Evolutionary conservation across 2,113 vertebrate genomes (phyloP).

Genomic region (Amblyornis subalaris): DNA sequence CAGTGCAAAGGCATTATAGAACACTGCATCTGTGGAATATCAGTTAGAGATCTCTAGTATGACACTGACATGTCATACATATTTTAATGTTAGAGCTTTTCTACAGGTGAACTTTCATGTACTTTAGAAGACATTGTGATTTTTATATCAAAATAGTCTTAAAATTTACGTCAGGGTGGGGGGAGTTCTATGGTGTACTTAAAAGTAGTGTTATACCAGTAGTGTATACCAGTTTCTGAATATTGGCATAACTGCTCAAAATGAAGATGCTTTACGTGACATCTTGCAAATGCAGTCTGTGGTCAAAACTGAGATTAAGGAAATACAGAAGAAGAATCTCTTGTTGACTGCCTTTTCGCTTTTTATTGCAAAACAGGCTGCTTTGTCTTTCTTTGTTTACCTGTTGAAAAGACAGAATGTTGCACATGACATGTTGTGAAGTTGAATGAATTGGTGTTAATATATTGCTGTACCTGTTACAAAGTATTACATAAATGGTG

Average conservation of each 20-base stretch:
- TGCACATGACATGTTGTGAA: not conserved
- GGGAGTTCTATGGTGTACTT: rapidly evolving
- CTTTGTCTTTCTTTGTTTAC: not conserved
- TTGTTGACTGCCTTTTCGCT: not conserved
- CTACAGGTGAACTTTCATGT: not conserved
- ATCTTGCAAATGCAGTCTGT: not conserved
- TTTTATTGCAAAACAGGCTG: not conserved
- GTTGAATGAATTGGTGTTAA: not conserved
- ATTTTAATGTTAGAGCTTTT: not conserved
- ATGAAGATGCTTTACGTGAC: not conserved
- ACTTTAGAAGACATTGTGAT: not conserved
- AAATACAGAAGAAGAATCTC: not conserved
- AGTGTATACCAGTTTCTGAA: not conserved
- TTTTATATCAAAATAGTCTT: not conserved
- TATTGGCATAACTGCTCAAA: not conserved
- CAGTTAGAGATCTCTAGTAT: not conserved
- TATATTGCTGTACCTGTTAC: not conserved
- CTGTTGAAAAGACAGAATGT: not conserved
- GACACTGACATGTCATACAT: not conserved
- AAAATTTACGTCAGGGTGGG: not conserved
- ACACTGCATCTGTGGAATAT: not conserved
- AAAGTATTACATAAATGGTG: not conserved
- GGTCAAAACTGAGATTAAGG: not conserved
- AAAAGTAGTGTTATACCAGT: not conserved
- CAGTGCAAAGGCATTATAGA: not conserved